These are phyloP conservation scores for Coelinius sp. DNA, from an alignment of 2,888 invertebrate genomes.

Conservation along the genomic window DNA sequence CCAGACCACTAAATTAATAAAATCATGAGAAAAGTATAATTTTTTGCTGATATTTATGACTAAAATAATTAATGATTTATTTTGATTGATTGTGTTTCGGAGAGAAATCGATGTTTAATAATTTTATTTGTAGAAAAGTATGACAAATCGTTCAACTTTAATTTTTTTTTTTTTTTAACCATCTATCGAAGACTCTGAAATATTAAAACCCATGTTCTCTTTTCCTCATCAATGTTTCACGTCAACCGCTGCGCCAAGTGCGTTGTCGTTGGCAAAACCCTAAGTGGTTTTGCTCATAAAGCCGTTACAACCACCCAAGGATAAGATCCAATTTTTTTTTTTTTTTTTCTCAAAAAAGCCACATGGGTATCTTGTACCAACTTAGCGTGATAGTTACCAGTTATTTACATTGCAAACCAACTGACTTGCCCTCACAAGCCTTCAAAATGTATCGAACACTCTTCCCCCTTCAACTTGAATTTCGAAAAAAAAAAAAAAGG, in stretches of 20 bases:
- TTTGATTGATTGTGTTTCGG: too few relatives aligned
- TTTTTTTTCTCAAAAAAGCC: too few relatives aligned
- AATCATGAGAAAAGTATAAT: too few relatives aligned
- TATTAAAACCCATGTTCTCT: neutral
- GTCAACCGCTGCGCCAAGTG: constrained; percentile 53
- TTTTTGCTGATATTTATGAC: too few relatives aligned
- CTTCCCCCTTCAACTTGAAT: neutral
- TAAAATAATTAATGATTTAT: too few relatives aligned
- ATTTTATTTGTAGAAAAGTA: neutral
- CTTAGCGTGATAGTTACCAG: constrained; percentile 18
- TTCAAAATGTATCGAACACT: neutral
- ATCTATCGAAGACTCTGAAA: neutral
- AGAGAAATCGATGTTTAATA: too few relatives aligned
- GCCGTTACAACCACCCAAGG: constrained; percentile 11
- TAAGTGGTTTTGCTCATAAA: constrained; percentile 70
- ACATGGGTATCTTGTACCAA: constrained; percentile 1
- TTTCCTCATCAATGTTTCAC: constrained; percentile 63
- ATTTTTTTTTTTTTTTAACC: too few relatives aligned
- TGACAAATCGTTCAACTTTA: neutral
- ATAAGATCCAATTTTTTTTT: constrained; percentile 12
- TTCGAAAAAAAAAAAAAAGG: neutral
- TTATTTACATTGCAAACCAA: constrained; percentile 7
- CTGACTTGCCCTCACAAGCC: neutral
- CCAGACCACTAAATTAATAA: too few relatives aligned
- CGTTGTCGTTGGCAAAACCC: constrained; percentile 55